phyloP scores from a whole-genome alignment of 1,140 invertebrate species.

The Pseudachorutes palmiensis region DNA sequence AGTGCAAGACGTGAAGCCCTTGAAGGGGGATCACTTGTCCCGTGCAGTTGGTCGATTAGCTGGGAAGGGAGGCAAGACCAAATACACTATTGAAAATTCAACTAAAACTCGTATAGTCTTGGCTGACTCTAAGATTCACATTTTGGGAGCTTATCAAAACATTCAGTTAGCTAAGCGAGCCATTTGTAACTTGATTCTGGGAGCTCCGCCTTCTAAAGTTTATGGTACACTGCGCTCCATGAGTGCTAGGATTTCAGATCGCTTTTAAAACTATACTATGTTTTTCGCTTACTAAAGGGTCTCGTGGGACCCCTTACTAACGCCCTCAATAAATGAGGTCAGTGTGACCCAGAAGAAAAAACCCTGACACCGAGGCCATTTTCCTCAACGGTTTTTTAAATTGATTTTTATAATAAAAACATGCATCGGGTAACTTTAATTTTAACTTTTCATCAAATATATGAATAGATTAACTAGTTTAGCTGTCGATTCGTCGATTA shows the following conservation, averaged over 20 bases:
- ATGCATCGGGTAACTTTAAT: too few relatives aligned
- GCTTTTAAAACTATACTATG: constrained; percentile 54
- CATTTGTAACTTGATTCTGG: constrained; percentile 96
- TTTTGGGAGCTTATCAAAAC: constrained; percentile 95
- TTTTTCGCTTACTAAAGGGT: too few relatives aligned
- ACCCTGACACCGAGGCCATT: too few relatives aligned
- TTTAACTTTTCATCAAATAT: too few relatives aligned
- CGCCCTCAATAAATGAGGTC: too few relatives aligned
- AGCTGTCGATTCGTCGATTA: too few relatives aligned
- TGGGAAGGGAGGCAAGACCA: constrained; percentile 93
- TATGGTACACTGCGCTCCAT: constrained; percentile 85
- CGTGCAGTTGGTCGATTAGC: constrained; percentile 92
- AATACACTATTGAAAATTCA: constrained; percentile 98
- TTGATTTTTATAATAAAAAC: too few relatives aligned
- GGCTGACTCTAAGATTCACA: constrained; percentile 93
- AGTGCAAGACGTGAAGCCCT: constrained; percentile 89
- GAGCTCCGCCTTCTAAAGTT: constrained; percentile 90
- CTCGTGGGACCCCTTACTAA: too few relatives aligned
- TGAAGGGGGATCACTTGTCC: constrained; percentile 92
- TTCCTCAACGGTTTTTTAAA: too few relatives aligned
- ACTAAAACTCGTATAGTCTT: constrained; percentile 97
- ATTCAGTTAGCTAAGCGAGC: constrained; percentile 88
- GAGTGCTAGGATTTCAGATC: constrained; percentile 66
- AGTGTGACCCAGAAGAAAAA: too few relatives aligned
- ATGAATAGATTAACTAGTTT: too few relatives aligned